phyloP scores from a whole-genome alignment of 1,140 invertebrate genomes.

The Prorops nasuta region DNA sequence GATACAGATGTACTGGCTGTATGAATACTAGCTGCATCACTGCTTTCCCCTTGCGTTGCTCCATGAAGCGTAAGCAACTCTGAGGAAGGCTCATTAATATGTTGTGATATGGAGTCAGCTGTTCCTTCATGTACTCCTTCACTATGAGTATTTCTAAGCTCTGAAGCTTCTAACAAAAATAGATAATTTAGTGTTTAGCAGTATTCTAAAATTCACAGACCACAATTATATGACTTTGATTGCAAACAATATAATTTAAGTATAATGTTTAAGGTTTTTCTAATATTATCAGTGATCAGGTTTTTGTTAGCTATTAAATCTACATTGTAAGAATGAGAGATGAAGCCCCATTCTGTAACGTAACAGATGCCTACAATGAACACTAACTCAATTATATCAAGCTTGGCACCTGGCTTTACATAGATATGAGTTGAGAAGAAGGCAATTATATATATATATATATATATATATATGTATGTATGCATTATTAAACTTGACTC shows the following conservation, averaged over 20 bases:
- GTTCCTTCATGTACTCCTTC: constrained; percentile 40
- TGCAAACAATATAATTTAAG: neutral
- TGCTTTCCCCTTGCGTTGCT: constrained; percentile 42
- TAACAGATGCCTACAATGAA: constrained; percentile 46
- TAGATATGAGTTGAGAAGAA: constrained; percentile 22
- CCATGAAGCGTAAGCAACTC: constrained; percentile 45
- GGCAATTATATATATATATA: neutral
- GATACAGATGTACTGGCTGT: constrained; percentile 51
- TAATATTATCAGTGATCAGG: too few species aligned
- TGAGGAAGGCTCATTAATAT: constrained; percentile 34
- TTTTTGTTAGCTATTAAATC: too few species aligned
- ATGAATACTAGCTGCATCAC: constrained; percentile 49
- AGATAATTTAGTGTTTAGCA: neutral
- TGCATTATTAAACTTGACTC: constrained; percentile 24
- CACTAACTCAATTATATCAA: constrained; percentile 50
- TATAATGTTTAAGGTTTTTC: neutral
- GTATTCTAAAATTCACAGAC: constrained; percentile 1
- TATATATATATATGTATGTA: constrained; percentile 16
- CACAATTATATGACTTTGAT: too few species aligned
- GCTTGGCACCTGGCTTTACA: constrained; percentile 37
- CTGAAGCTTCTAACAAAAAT: constrained; percentile 36
- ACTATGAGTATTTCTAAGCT: constrained; percentile 40
- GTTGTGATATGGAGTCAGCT: constrained; percentile 32
- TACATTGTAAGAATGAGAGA: constrained; percentile 32
- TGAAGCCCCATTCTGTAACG: constrained; percentile 47